These are phyloP conservation scores for Squalus acanthias DNA, from an alignment of 2,797 vertebrate species.

Conservation along the genomic window DNA sequence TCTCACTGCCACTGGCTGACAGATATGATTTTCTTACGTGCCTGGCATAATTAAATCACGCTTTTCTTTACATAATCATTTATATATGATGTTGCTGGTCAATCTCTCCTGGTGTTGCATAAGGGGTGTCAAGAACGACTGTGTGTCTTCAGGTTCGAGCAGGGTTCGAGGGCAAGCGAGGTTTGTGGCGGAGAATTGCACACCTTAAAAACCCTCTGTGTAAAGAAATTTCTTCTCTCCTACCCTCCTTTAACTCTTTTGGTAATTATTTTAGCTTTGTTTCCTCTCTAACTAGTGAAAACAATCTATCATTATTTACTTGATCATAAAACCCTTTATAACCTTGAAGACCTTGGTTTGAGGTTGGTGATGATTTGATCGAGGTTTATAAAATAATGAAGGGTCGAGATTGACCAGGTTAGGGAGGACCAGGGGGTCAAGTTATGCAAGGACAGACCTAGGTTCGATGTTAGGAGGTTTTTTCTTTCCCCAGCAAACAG, in stretches of 20 bases:
- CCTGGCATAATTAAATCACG: neutral
- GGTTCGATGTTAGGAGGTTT: neutral
- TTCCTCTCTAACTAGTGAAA: neutral
- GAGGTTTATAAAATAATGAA: neutral
- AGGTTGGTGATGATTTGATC: neutral
- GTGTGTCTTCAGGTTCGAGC: neutral
- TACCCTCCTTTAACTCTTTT: neutral
- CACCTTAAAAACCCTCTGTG: neutral
- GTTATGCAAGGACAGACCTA: neutral
- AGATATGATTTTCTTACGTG: neutral
- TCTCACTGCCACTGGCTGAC: neutral
- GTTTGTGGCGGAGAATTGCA: neutral
- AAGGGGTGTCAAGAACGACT: neutral
- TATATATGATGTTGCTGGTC: neutral
- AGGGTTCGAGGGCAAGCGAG: neutral
- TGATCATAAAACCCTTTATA: neutral
- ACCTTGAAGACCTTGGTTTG: neutral
- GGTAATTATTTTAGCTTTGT: neutral
- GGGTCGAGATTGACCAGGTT: neutral
- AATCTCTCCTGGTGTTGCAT: neutral
- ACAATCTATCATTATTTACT: neutral
- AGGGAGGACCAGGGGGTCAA: neutral
- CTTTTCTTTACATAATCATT: neutral
- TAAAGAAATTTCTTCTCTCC: neutral
- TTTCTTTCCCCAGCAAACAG: neutral